phyloP scores from a whole-genome alignment of 2,888 invertebrate genomes.

The Lutraria lutraria region DNA sequence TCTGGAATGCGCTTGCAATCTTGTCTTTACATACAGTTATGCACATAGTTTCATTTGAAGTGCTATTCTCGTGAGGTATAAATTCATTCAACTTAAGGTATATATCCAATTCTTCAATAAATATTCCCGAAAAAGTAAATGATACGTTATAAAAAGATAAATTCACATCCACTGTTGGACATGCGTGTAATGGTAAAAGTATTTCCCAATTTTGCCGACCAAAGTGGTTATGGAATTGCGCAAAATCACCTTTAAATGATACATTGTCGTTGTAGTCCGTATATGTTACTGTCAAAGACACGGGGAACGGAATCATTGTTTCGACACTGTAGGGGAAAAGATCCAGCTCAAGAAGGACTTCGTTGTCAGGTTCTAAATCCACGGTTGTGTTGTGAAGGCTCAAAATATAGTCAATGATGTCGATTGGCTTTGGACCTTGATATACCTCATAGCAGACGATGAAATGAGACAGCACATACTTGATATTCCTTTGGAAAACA shows the following conservation, averaged over 20 bases:
- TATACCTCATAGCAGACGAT: background rate
- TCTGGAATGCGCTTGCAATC: background rate
- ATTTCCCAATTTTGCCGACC: background rate
- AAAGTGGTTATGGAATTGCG: background rate
- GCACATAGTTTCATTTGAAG: no score
- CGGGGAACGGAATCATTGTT: background rate
- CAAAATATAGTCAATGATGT: background rate
- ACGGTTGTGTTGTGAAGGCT: background rate
- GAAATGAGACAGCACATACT: background rate
- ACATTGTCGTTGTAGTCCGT: background rate
- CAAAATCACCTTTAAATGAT: background rate
- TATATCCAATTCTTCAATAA: background rate
- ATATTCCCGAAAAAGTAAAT: background rate
- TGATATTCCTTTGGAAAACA: background rate
- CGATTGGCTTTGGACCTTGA: background rate
- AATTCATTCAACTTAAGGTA: background rate
- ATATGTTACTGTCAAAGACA: background rate
- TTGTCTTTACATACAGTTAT: constrained; percentile 3
- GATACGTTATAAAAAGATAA: constrained; percentile 11
- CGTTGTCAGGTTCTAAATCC: background rate
- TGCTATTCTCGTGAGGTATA: background rate
- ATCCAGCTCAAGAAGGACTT: background rate
- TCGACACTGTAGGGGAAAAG: background rate
- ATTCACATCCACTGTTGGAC: background rate
- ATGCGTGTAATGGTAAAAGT: background rate